Percentiles rank a stretch among this genome's conserved stretches.
phyloP scores from a whole-genome alignment of 2,797 vertebrate genomes.

The Chiroxiphia lanceolata region DNA sequence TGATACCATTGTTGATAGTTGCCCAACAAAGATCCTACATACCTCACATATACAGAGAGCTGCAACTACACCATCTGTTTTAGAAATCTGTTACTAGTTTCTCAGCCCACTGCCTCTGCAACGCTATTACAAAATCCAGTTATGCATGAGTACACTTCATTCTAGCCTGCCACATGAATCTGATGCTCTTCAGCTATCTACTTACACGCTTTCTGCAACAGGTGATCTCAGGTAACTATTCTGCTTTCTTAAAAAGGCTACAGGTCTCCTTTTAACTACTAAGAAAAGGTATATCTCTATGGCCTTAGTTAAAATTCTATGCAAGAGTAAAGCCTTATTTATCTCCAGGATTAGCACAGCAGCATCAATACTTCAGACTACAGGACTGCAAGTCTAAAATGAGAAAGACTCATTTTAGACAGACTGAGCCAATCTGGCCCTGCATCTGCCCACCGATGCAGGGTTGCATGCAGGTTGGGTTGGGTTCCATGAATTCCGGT shows the following conservation, averaged over 20 bases:
- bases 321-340: neutral
- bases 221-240: neutral
- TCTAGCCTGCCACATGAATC: neutral
- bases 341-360: neutral
- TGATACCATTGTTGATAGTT: neutral
- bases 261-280: neutral
- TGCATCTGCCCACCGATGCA: rapidly evolving
- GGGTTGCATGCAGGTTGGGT: neutral
- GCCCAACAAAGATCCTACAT: conserved; percentile 26
- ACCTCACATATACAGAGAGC: neutral
- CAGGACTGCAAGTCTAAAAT: neutral
- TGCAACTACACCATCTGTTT: conserved; percentile 14
- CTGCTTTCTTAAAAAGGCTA: neutral
- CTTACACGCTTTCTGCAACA: neutral
- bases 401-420: neutral
- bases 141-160: neutral
- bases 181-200: neutral
- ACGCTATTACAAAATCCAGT: neutral
- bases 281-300: neutral
- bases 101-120: neutral
- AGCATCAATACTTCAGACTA: neutral
- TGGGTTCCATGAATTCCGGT: neutral
- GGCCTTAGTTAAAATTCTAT: neutral
- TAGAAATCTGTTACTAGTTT: neutral
- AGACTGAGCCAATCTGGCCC: neutral